Evolutionary conservation across 1,140 invertebrate species (phyloP).

Genomic region (Listronotus bonariensis): DNA sequence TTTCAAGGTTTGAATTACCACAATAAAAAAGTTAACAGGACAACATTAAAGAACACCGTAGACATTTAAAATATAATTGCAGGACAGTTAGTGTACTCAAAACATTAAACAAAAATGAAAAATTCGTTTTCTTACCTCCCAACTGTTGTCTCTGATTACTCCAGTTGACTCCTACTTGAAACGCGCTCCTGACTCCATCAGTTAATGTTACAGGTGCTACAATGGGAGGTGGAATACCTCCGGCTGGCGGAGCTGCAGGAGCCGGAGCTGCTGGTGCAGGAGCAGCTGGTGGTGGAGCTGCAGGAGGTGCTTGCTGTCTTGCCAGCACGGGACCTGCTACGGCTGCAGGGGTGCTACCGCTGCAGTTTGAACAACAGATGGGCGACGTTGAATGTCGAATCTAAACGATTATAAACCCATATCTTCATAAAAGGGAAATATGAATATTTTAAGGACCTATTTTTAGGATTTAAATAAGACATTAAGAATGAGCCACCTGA

Average conservation of each 20-base stretch:
- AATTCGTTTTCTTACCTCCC: slow-evolving; percentile 10
- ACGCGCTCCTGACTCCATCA: slow-evolving; percentile 28
- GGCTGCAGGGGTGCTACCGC: slow-evolving; percentile 10
- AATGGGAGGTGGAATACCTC: background rate
- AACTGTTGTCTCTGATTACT: slow-evolving; percentile 31
- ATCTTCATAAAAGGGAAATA: too few relatives aligned
- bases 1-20: too few relatives aligned
- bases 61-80: background rate
- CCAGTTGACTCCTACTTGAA: slow-evolving; percentile 28
- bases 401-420: slow-evolving; percentile 32
- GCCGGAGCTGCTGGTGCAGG: slow-evolving; percentile 5
- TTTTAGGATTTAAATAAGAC: too few relatives aligned
- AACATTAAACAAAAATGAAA: background rate
- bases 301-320: slow-evolving; percentile 21
- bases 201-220: slow-evolving; percentile 20
- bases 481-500: too few relatives aligned
- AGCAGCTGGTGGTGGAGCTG: slow-evolving; percentile 25
- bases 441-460: too few relatives aligned
- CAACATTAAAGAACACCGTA: too few relatives aligned
- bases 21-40: too few relatives aligned
- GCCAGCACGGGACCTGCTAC: slow-evolving; percentile 17
- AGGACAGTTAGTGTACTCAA: background rate
- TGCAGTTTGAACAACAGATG: slow-evolving; percentile 12
- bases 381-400: slow-evolving; percentile 37
- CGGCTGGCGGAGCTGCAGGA: slow-evolving; percentile 4